These are phyloP conservation scores for Hepsetus odoe DNA, from an alignment of 2,113 vertebrate genomes.

Conservation along the genomic window DNA sequence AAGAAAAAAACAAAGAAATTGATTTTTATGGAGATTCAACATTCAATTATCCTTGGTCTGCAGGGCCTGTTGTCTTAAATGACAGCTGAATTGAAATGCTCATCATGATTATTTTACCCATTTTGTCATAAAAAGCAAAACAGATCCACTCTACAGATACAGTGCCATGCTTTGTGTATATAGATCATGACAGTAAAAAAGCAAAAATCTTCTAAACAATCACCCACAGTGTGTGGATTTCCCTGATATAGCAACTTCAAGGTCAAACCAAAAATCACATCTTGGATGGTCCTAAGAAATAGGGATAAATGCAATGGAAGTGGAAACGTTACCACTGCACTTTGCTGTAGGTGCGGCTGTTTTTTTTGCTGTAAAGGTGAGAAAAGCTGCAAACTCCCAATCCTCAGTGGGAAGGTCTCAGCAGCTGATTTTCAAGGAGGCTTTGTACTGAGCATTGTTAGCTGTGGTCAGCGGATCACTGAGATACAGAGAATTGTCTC, in stretches of 20 bases:
- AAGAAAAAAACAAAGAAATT: not conserved
- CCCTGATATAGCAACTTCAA: constrained; percentile 32
- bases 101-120: not conserved
- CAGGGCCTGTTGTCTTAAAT: not conserved
- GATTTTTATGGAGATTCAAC: not conserved
- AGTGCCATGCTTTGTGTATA: not conserved
- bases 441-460: constrained; percentile 7
- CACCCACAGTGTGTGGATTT: not conserved
- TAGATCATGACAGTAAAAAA: not conserved
- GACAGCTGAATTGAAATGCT: not conserved
- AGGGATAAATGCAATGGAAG: not conserved
- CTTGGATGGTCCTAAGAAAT: not conserved
- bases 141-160: not conserved
- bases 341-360: not conserved
- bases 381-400: not conserved
- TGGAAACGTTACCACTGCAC: not conserved
- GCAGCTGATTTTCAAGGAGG: constrained; percentile 18
- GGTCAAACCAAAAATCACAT: constrained; percentile 27
- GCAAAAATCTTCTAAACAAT: not conserved
- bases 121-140: not conserved
- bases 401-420: not conserved
- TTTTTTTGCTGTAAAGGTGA: constrained; percentile 11
- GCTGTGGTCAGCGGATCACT: constrained; percentile 24
- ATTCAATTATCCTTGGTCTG: not conserved
- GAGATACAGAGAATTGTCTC: not conserved